Conservation (phyloP, 2,888 invertebrate genomes). For the Cephus nigrinus region DNA sequence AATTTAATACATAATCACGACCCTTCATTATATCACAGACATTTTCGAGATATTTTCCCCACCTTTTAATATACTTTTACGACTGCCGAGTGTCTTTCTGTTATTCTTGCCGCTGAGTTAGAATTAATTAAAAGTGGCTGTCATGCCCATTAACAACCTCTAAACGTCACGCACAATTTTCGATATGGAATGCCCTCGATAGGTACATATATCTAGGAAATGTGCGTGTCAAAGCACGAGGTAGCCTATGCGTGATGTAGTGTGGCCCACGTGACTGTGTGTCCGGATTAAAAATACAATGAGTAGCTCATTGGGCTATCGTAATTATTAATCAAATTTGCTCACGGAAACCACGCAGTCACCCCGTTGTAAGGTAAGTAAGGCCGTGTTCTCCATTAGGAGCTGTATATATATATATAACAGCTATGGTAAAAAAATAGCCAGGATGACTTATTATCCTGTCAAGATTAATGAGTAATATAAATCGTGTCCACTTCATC, state of each 20-base stretch:
- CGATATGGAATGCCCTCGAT: background rate
- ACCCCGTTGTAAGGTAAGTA: slow-evolving; percentile 8
- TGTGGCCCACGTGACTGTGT: background rate
- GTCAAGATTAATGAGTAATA: slow-evolving; percentile 27
- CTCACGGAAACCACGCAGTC: slow-evolving; percentile 11
- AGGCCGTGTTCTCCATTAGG: slow-evolving; percentile 15
- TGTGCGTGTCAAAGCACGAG: slow-evolving; percentile 6
- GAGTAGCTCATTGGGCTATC: slow-evolving; percentile 24
- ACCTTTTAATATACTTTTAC: background rate
- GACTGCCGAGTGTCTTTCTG: background rate
- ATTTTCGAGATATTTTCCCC: background rate
- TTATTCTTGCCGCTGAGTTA: background rate
- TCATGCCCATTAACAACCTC: background rate
- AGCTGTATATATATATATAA: background rate
- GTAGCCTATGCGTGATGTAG: background rate
- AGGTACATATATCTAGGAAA: background rate
- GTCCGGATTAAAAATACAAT: slow-evolving; percentile 3
- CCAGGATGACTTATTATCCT: slow-evolving; percentile 27
- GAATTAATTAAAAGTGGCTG: background rate
- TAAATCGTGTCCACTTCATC: slow-evolving; percentile 14
- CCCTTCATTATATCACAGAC: background rate
- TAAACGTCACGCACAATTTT: background rate
- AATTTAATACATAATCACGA: background rate
- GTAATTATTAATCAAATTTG: slow-evolving; percentile 26
- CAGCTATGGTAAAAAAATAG: slow-evolving; percentile 9